Percentiles rank a stretch among this genome's conserved stretches.
Evolutionary conservation across 2,888 invertebrate species (phyloP).

Genomic region (Sepiola atlantica): DNA sequence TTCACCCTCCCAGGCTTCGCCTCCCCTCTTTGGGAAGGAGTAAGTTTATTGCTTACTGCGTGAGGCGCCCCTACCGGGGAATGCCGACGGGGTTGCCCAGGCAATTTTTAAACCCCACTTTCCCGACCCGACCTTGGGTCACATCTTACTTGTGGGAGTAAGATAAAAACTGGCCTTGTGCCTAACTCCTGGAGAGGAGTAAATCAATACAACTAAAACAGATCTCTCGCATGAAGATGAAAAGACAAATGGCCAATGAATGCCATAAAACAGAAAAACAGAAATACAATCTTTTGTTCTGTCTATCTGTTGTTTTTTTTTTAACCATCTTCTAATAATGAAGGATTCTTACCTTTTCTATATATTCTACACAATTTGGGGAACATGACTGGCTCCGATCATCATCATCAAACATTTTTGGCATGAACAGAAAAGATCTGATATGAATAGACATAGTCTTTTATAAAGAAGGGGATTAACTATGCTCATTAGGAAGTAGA

Average conservation of each 20-base stretch:
- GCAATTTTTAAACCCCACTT: too few species aligned
- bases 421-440: not conserved
- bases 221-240: not conserved
- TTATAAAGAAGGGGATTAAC: conserved; percentile 2
- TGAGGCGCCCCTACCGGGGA: too few species aligned
- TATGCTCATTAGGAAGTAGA: not conserved
- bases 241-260: not conserved
- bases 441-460: not conserved
- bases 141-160: too few species aligned
- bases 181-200: too few species aligned
- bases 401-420: not conserved
- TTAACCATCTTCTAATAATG: not conserved
- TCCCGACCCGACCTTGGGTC: too few species aligned
- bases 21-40: too few species aligned
- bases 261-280: not conserved
- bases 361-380: not conserved
- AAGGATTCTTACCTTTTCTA: not conserved
- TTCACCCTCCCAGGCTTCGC: too few species aligned
- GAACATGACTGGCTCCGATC: not conserved
- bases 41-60: too few species aligned
- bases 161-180: too few species aligned
- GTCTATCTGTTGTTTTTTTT: not conserved
- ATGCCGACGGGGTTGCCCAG: too few species aligned
- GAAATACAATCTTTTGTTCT: not conserved
- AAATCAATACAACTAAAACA: not conserved